Conservation (phyloP, 2,113 vertebrate species). For the Antigone vipio region DNA sequence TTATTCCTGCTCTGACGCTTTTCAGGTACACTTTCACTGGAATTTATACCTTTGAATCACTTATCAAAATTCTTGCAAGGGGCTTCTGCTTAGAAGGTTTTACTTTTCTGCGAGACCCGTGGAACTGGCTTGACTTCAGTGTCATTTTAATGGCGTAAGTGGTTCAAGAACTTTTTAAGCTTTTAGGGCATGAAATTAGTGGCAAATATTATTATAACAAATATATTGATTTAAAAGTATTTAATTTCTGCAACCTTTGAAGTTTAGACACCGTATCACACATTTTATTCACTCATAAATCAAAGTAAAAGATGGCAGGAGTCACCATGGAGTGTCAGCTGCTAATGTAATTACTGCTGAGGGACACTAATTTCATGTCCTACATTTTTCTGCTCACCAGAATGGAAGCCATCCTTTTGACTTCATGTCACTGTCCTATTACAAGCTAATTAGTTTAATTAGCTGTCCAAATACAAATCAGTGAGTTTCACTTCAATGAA, state of each 20-base stretch:
- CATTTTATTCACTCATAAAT: not conserved
- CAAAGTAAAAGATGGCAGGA: not conserved
- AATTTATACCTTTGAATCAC: conserved; percentile 96
- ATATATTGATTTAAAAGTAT: not conserved
- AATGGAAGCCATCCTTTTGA: conserved; percentile 62
- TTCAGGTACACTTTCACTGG: conserved; percentile 94
- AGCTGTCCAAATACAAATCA: conserved; percentile 23
- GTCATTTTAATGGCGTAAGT: conserved; percentile 99
- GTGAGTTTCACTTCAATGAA: conserved; percentile 27
- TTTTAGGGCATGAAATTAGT: conserved; percentile 60
- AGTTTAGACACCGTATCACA: not conserved
- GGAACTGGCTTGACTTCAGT: conserved; percentile 99
- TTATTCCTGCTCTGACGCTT: conserved; percentile 30
- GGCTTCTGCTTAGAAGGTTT: conserved; percentile 95
- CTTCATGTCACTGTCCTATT: not conserved
- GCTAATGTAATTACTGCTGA: not conserved
- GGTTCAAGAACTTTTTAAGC: conserved; percentile 29
- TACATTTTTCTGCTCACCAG: conserved; percentile 36
- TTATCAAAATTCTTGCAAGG: conserved; percentile 94
- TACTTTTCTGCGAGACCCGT: conserved; percentile 97
- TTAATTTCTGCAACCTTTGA: not conserved
- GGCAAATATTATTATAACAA: not conserved
- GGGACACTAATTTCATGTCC: conserved; percentile 61
- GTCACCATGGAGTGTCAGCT: not conserved
- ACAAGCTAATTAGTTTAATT: conserved; percentile 25